Base-by-base conservation (phyloP, 2,888 invertebrate genomes). In the Syritta pipiens region DNA sequence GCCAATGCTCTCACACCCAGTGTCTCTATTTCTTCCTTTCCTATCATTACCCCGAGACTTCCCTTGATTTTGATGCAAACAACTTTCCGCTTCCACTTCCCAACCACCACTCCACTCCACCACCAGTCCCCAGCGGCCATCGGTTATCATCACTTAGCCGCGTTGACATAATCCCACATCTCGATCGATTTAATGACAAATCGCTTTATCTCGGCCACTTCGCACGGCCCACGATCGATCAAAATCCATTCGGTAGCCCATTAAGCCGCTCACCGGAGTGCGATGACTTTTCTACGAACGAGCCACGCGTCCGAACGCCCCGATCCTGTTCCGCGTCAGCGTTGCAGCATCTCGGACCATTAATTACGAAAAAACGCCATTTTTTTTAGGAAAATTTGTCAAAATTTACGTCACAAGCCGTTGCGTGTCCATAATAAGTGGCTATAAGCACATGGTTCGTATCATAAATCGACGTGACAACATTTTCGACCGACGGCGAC, bases 401-500 rank as follows among this genome's bases (percentile, higher is more conserved):
- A 79, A 67, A 79, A 62, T 62, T 74, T 57, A 57, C 74, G 79
- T 74, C 79, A 74, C 74, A 55, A 79, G 74, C 48, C 79, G 53
- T 74, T 74, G 79, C 79, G 79, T 79, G 79, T 74, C 67, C 42
- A 74, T 68, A 68, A 79, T 79, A 79, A 68, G 67, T 49, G 67
- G 74, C 51, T 59, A 62, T 74, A 62, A 79, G 67, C 67, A 79
- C 67, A 74, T 68, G 44, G 62, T 44, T 24, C 28, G 49, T 62
- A 46, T 79, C 74, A 68, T 79, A 79, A 74, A 79, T 79, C 44
- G 26, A 57, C n/a, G 17, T 49, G 67, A 49, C 67, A 68, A 51
- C 60, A 49, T 49, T 67, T 51, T 72, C 49, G 51, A 69, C 37
- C 22, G 42, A 12, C 46, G 20, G 20, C 35, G 44, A 32, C 67